Base-by-base conservation (phyloP, 2,113 vertebrate genomes). In the Pogonocichla stellata region DNA sequence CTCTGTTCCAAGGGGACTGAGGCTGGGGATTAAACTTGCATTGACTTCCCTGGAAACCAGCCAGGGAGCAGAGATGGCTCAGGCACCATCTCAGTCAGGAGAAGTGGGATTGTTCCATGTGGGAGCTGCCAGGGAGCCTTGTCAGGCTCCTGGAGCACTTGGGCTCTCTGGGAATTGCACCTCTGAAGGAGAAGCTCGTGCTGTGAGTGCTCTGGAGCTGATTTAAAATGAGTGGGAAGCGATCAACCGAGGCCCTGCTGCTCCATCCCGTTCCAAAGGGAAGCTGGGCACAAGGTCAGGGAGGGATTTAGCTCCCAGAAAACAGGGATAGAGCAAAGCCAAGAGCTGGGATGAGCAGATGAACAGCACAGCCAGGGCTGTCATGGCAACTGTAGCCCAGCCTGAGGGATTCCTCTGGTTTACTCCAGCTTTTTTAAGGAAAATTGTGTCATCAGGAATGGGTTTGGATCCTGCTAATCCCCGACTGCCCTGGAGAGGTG, bases 381-480 rank as follows among this genome's bases (percentile, higher is more conserved):
- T 83, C 94, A 85, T 91, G 91, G 87, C 91, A 96, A 92, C 95
- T 75, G 71, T 34, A 54, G 74, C 61, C 61, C 47, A 16, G 45
- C 5, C 1, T 6, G 19, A 82, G 77, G 72, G 29, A 43, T 74
- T 42, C 57, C 45, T 71, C 45, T 33, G 28, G 18, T 23, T 43
- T 19, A 0, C 53, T 38, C n/a, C 4, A 2, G 15, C 45, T 57
- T 74, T 77, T 43, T 45, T 20, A 33, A 91, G 24, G 40, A 64
- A 65, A 82, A 23, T 12, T 47, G 1, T 13, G 24, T 50, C 6
- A 56, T 45, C 25, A 1, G 20, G 60, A 40, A 8, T 25, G 67
- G 51, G 33, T 28, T 20, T 7, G 3, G 50, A 34, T 9, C 19
- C 38, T 29, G 53, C 33, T 3, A 5, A 40, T 48, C 7, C 29